phyloP scores from a whole-genome alignment of 2,797 vertebrate species.

The Prunella strophiata region DNA sequence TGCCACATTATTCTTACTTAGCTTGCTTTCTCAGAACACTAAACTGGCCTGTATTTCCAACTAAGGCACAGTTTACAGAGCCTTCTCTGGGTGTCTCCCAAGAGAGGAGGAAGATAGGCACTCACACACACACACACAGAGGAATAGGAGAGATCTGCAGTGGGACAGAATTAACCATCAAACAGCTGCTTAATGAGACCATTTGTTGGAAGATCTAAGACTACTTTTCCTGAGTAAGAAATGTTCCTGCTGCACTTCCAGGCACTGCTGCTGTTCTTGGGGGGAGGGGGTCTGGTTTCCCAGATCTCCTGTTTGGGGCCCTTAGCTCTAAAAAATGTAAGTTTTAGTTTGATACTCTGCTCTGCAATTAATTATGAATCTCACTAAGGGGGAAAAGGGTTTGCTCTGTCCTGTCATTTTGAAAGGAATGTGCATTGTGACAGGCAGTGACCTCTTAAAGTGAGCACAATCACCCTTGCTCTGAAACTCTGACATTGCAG shows the following conservation, averaged over 20 bases:
- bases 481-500: neutral
- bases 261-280: neutral
- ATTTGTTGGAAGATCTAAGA: neutral
- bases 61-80: neutral
- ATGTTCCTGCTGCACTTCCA: neutral
- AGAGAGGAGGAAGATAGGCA: neutral
- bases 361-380: constrained; percentile 18
- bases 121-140: neutral
- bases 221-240: neutral
- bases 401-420: neutral
- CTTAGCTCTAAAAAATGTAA: neutral
- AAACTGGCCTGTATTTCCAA: neutral
- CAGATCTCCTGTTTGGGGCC: neutral
- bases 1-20: neutral
- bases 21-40: neutral
- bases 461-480: neutral
- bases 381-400: constrained; percentile 17
- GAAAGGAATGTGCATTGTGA: neutral
- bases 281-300: neutral
- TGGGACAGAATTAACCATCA: constrained; percentile 33
- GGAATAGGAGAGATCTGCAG: neutral
- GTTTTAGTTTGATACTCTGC: constrained; percentile 1
- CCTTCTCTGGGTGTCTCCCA: constrained; percentile 8
- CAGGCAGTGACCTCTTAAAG: neutral
- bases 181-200: constrained; percentile 36